Conservation (phyloP, 2,113 vertebrate genomes). For the Naja naja region DNA sequence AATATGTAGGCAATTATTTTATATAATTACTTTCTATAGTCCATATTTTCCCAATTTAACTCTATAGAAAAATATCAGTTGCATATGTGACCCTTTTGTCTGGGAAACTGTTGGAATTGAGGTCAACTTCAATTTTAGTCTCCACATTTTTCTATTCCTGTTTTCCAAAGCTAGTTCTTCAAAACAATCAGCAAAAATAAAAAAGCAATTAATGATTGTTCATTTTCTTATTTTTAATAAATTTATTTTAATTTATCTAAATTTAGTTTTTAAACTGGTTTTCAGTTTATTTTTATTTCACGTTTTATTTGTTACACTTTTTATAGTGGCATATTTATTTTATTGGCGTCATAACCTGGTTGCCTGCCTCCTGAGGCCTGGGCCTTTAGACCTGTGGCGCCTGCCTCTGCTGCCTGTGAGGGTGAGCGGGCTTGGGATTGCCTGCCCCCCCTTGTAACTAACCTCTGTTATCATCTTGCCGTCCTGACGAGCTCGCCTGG, state of each 20-base stretch:
- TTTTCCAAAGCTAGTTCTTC: not conserved
- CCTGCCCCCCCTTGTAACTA: too few relatives aligned
- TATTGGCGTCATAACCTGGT: not conserved
- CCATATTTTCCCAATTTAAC: not conserved
- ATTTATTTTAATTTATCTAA: not conserved
- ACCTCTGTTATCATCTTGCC: too few relatives aligned
- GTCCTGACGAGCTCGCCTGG: too few relatives aligned
- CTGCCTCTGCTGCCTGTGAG: too few relatives aligned
- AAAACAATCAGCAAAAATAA: not conserved
- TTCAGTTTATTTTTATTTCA: not conserved
- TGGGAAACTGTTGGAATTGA: not conserved
- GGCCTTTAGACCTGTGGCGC: too few relatives aligned
- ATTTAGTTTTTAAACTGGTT: not conserved
- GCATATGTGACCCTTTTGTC: not conserved
- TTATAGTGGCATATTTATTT: conserved; percentile 10
- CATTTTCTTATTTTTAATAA: not conserved
- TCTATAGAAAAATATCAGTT: not conserved
- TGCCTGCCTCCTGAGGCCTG: too few relatives aligned
- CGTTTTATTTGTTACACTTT: not conserved
- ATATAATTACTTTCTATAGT: not conserved
- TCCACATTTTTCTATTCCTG: not conserved
- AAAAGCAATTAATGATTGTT: not conserved
- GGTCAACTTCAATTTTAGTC: not conserved
- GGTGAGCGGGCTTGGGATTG: too few relatives aligned
- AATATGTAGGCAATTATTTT: not conserved